Evolutionary conservation across 2,888 invertebrate genomes (phyloP).

Genomic region (Drosophila picticornis): DNA sequence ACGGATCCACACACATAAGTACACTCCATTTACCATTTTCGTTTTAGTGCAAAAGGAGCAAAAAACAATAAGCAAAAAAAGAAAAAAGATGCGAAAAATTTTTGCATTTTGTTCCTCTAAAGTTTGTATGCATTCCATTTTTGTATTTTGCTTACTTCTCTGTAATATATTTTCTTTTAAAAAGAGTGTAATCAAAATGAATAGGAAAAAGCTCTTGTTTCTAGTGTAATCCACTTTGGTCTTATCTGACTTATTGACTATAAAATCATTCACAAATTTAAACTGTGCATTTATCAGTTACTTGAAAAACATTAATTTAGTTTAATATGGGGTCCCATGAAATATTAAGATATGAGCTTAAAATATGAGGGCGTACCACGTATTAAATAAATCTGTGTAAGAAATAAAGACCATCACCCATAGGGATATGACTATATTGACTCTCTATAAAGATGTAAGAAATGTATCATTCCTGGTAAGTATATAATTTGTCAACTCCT

Average conservation of each 20-base stretch:
- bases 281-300: not conserved
- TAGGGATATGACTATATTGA: no score
- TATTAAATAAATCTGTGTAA: not conserved
- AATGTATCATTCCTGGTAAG: no score
- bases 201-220: not conserved
- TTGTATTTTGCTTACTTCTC: no score
- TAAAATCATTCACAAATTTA: not conserved
- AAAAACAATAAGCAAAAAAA: constrained; percentile 8
- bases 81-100: constrained; percentile 34
- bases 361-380: not conserved
- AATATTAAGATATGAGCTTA: not conserved
- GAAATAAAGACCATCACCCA: not conserved
- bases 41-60: constrained; percentile 38
- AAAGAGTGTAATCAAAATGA: not conserved
- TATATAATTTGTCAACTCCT: not conserved
- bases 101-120: constrained; percentile 50
- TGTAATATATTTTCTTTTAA: constrained; percentile 1
- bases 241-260: not conserved
- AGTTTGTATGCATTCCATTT: constrained; percentile 59
- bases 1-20: constrained; percentile 38
- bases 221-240: not conserved
- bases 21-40: constrained; percentile 50
- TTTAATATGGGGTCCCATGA: not conserved
- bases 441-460: no score
- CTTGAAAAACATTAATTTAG: not conserved